Conservation (phyloP, 1,140 invertebrate genomes). For the Lepeophtheirus salmonis region DNA sequence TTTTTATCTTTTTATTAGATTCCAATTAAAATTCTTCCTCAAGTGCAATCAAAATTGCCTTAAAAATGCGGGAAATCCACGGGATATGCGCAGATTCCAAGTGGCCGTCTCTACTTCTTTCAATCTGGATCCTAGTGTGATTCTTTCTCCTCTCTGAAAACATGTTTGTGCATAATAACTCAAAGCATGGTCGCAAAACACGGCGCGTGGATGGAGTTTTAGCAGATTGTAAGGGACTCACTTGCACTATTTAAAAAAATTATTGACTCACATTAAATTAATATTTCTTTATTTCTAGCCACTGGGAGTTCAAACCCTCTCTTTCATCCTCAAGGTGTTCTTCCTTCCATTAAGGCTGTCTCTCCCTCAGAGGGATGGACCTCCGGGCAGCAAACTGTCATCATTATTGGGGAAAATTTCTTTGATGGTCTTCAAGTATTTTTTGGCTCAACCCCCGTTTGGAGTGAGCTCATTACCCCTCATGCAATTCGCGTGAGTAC, state of each 20-base stretch:
- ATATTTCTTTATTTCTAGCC: not conserved
- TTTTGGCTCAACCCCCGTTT: conserved; percentile 93
- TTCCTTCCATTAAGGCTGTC: conserved; percentile 95
- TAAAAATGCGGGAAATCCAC: conserved; percentile 33
- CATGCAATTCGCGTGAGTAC: conserved; percentile 96
- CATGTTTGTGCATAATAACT: conserved; percentile 36
- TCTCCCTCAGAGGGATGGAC: conserved; percentile 99
- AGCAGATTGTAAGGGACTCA: not conserved
- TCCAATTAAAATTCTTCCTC: conserved; percentile 34
- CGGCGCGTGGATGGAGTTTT: conserved; percentile 21
- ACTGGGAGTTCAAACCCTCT: not conserved
- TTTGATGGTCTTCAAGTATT: conserved; percentile 91
- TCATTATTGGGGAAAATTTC: conserved; percentile 98
- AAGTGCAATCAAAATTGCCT: conserved; percentile 35
- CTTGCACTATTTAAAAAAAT: too few species aligned
- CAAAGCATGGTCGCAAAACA: conserved; percentile 31
- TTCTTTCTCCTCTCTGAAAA: conserved; percentile 32
- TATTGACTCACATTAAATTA: too few species aligned
- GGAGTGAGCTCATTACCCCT: conserved; percentile 96
- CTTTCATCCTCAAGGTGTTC: not conserved
- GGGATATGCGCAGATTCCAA: conserved; percentile 33
- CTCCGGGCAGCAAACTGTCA: conserved; percentile 85
- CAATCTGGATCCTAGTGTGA: conserved; percentile 21
- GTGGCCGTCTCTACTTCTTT: conserved; percentile 22
- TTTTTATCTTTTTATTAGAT: conserved; percentile 25